Evolutionary conservation across 1,140 invertebrate genomes (phyloP).

Genomic region (Anoplophora glabripennis): DNA sequence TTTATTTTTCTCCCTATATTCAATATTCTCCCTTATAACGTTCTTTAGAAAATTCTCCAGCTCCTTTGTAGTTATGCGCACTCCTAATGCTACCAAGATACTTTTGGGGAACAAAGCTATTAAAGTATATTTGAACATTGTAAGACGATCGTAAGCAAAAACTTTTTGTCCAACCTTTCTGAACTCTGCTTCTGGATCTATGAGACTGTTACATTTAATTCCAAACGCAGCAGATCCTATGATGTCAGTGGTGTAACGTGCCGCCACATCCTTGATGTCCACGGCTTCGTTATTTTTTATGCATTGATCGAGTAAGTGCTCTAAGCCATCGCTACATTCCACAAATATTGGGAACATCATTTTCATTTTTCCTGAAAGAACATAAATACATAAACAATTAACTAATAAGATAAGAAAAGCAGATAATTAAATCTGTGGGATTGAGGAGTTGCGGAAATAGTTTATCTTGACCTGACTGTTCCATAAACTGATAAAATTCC

Average conservation of each 20-base stretch:
- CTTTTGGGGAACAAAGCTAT: conserved; percentile 19
- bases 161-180: conserved; percentile 34
- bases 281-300: neutral
- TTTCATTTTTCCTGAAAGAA: conserved; percentile 6
- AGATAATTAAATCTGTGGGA: too few species aligned
- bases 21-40: conserved; percentile 48
- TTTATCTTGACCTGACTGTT: too few species aligned
- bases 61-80: conserved; percentile 10
- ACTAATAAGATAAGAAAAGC: too few species aligned
- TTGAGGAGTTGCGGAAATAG: too few species aligned
- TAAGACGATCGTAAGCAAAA: conserved; percentile 21
- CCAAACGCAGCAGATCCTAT: conserved; percentile 64
- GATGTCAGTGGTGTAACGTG: conserved; percentile 61
- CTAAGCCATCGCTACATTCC: conserved; percentile 32
- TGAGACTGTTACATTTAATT: conserved; percentile 58
- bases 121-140: conserved; percentile 11
- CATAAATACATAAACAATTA: too few species aligned
- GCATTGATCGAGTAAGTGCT: conserved; percentile 22
- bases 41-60: conserved; percentile 50
- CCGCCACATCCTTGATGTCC: conserved; percentile 22
- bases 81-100: neutral
- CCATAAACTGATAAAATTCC: too few species aligned
- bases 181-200: conserved; percentile 56
- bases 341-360: conserved; percentile 8
- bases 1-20: conserved; percentile 51